A percentile compares a stretch with the other conserved stretches of the same genome.
Evolutionary conservation across 2,888 invertebrate genomes (phyloP).

Genomic region (Drepana falcataria): DNA sequence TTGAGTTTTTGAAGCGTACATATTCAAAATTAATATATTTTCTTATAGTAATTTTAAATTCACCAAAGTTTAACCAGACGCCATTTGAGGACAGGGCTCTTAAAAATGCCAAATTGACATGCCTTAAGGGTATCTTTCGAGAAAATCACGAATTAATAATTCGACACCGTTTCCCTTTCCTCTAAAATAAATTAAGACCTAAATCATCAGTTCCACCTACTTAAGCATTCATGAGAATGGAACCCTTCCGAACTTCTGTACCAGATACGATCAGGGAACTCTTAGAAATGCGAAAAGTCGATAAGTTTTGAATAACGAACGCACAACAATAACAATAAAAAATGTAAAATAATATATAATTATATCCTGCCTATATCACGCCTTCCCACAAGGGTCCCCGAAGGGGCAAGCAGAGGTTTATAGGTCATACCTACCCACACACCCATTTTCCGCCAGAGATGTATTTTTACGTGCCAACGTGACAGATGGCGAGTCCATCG

Average conservation of each 20-base stretch:
- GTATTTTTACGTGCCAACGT: too few relatives aligned
- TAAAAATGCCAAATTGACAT: neutral
- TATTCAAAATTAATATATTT: neutral
- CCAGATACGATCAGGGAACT: neutral
- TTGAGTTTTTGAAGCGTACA: too few relatives aligned
- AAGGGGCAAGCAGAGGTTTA: too few relatives aligned
- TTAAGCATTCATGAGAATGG: constrained; percentile 19
- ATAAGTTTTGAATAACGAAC: neutral
- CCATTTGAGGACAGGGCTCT: neutral
- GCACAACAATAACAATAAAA: too few relatives aligned
- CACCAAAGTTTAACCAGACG: neutral
- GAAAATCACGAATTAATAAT: neutral
- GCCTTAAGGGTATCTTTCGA: neutral
- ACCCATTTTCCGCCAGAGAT: too few relatives aligned
- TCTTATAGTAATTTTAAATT: neutral
- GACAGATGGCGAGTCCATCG: too few relatives aligned
- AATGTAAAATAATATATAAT: too few relatives aligned
- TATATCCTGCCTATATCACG: too few relatives aligned
- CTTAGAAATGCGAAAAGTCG: neutral
- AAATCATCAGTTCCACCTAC: constrained; percentile 11
- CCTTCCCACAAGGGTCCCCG: too few relatives aligned
- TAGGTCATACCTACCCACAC: too few relatives aligned
- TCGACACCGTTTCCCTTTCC: neutral
- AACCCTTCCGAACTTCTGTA: constrained; percentile 1
- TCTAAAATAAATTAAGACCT: constrained; percentile 14